A percentile compares a stretch with the other conserved stretches of the same genome.
These are phyloP conservation scores for Leuciscus idus DNA, from an alignment of 2,113 vertebrate species.

Conservation along the genomic window DNA sequence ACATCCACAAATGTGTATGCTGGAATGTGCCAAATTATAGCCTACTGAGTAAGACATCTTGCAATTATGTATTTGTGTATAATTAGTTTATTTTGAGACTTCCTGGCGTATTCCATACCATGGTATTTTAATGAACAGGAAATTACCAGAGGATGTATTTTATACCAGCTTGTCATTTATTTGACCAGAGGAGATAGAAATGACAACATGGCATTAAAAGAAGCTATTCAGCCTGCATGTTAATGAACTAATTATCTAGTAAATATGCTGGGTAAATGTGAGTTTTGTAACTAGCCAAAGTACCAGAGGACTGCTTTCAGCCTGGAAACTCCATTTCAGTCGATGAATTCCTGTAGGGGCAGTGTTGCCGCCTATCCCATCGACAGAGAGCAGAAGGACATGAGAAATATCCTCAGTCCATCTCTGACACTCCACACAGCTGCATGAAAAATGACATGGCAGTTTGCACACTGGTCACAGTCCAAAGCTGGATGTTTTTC, in stretches of 20 bases:
- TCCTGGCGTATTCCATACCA: background rate
- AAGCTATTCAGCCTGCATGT: background rate
- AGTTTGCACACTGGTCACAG: background rate
- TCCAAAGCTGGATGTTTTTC: background rate
- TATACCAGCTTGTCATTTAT: background rate
- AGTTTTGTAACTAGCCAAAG: too few relatives aligned
- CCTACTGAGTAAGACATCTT: background rate
- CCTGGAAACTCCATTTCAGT: conserved; percentile 1
- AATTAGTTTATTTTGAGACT: background rate
- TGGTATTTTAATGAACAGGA: background rate
- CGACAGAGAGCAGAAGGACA: background rate
- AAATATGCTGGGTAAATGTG: too few relatives aligned
- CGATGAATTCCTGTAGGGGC: background rate
- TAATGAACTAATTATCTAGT: conserved; percentile 3
- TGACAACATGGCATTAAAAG: background rate
- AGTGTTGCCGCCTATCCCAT: background rate
- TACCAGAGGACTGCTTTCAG: background rate
- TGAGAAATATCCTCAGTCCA: conserved; percentile 17
- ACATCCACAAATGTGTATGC: background rate
- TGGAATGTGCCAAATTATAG: background rate
- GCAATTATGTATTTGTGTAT: background rate
- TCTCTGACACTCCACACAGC: background rate
- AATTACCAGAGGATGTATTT: background rate
- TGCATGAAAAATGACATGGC: conserved; percentile 5
- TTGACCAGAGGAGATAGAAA: background rate